A percentile compares a stretch with the other conserved stretches of the same genome.
Conservation (phyloP, 2,888 invertebrate genomes). For the Lithosia quadra region DNA sequence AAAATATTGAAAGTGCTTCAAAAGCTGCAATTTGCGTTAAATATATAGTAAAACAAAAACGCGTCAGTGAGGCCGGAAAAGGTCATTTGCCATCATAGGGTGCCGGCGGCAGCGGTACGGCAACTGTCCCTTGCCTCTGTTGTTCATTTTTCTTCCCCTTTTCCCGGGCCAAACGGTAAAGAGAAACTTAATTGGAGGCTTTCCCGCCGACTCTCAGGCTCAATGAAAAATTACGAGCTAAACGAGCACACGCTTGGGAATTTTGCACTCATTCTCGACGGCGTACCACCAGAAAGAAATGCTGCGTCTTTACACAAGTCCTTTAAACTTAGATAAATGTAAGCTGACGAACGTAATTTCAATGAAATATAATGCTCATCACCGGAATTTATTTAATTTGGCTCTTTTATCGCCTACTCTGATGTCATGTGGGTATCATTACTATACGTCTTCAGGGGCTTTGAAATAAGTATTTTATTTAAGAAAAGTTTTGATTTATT, state of each 20-base stretch:
- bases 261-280: constrained; percentile 76
- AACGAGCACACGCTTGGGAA: constrained; percentile 85
- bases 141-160: constrained; percentile 83
- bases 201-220: constrained; percentile 82
- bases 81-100: constrained; percentile 72
- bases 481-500: constrained; percentile 4
- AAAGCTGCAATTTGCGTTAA: constrained; percentile 54
- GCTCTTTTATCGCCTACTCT: constrained; percentile 57
- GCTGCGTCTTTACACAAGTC: constrained; percentile 70
- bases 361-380: constrained; percentile 74
- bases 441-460: constrained; percentile 31
- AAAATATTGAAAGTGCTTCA: constrained; percentile 35
- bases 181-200: constrained; percentile 87
- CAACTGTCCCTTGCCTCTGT: constrained; percentile 76
- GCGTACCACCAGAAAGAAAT: constrained; percentile 72
- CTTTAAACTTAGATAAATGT: constrained; percentile 77
- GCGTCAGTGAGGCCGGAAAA: constrained; percentile 53
- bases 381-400: constrained; percentile 68
- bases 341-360: constrained; percentile 76
- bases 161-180: constrained; percentile 81
- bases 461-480: constrained; percentile 24
- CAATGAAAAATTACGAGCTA: constrained; percentile 87
- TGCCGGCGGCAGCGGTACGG: constrained; percentile 57
- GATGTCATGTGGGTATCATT: constrained; percentile 44
- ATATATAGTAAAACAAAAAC: constrained; percentile 54